Percentiles rank a stretch among this genome's conserved stretches.
Evolutionary conservation across 2,888 invertebrate species (phyloP).

Genomic region (Nematopogon swammerdamellus): DNA sequence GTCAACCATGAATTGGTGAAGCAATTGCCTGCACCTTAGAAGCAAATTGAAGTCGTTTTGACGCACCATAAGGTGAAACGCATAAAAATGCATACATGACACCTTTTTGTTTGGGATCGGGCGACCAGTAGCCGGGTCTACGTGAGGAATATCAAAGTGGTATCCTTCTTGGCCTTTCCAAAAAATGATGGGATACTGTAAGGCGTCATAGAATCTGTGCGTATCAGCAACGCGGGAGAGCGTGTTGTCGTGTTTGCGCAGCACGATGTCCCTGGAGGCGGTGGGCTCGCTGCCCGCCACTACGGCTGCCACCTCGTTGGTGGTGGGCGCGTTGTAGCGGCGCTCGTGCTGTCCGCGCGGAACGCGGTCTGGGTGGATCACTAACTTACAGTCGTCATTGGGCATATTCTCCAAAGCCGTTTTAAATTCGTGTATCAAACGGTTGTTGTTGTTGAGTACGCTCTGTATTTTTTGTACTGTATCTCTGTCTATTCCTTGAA

Average conservation of each 20-base stretch:
- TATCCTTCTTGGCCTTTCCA: slow-evolving; percentile 3
- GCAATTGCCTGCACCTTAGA: slow-evolving; percentile 6
- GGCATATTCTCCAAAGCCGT: slow-evolving; percentile 17
- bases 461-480: slow-evolving; percentile 17
- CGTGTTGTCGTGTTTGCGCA: slow-evolving; percentile 13
- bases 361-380: slow-evolving; percentile 17
- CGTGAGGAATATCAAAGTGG: slow-evolving; percentile 1
- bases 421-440: slow-evolving; percentile 17
- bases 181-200: slow-evolving; percentile 19
- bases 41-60: slow-evolving; percentile 9
- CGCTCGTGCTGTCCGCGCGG: slow-evolving; percentile 18
- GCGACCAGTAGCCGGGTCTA: neutral
- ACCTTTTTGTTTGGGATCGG: neutral
- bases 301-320: slow-evolving; percentile 17
- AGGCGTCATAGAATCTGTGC: slow-evolving; percentile 21
- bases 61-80: slow-evolving; percentile 2
- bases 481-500: slow-evolving; percentile 14
- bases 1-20: slow-evolving; percentile 12
- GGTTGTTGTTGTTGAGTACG: slow-evolving; percentile 16
- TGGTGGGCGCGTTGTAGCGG: slow-evolving; percentile 16
- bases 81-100: slow-evolving; percentile 3
- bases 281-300: slow-evolving; percentile 14
- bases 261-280: slow-evolving; percentile 15
- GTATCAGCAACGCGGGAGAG: slow-evolving; percentile 19
- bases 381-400: slow-evolving; percentile 16